Base-by-base conservation (phyloP, 30 jellyfish, hydroid and myxozoan species). In the Haliclystus octoradiatus region DNA sequence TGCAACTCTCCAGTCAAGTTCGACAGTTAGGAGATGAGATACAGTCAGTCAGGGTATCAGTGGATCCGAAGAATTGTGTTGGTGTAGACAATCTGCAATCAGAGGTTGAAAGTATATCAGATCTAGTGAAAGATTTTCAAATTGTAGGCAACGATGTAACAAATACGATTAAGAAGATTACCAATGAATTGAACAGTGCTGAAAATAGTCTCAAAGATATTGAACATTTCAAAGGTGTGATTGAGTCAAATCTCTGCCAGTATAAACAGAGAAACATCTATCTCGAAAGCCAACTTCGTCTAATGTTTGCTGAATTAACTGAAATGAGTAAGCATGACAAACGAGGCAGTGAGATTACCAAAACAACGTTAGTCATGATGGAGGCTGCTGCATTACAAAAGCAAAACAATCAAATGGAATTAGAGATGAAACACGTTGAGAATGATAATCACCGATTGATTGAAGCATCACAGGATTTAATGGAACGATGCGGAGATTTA, bases 321-420 rank as follows among this genome's bases (percentile, higher is more conserved):
- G 95, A 79, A 51, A 83, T 91, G 74, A 93, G 83, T 53, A 29
- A 78, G 60, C 79, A 85, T 31, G 49, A 68, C 50, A 84, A 87
- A 2, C 77, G 71, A 1, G 49, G 86, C 14, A 75, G 93, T 22
- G n/a, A n/a, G n/a, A 40, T 40, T 9, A 26, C 79, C 19, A 70
- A 77, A 31, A 80, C 94, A 22, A 93, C 95, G 30, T 77, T 75
- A 29, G 65, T 91, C 67, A 63, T 91, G 65, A 63, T 91, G 32
- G 95, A 91, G 68, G 76, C 95, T 1, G 49, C 81, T 4, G 81
- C 53, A 2, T 57, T 91, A 31, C 99, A 91, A 26, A 78, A 72
- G 68, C 95, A 91, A 49, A 71, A 76, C 63, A 72, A 52, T 34
- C 57, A 64, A 27, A 33, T 91, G 30, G 95, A 91, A 69, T 92